phyloP scores from a whole-genome alignment of 1,140 invertebrate species.

The Neomicropteryx cornuta region DNA sequence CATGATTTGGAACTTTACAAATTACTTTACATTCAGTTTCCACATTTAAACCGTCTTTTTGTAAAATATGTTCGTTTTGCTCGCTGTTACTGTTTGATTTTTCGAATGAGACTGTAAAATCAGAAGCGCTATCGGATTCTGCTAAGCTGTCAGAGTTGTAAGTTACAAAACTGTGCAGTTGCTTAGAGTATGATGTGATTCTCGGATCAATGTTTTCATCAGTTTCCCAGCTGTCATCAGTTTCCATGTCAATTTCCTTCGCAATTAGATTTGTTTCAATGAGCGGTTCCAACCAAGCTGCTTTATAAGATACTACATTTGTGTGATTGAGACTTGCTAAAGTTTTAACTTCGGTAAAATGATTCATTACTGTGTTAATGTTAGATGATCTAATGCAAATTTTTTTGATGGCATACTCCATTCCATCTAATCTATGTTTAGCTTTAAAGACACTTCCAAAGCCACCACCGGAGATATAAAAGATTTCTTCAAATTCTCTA shows the following conservation, averaged over 20 bases:
- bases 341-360: constrained; percentile 67
- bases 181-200: constrained; percentile 23
- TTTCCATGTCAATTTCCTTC: constrained; percentile 28
- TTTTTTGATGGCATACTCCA: constrained; percentile 74
- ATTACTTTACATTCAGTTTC: too few species aligned
- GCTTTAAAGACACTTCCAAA: constrained; percentile 53
- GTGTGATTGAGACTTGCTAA: constrained; percentile 66
- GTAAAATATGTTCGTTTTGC: constrained; percentile 16
- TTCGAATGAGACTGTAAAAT: constrained; percentile 30
- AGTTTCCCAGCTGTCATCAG: constrained; percentile 21
- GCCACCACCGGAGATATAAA: constrained; percentile 61
- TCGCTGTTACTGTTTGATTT: constrained; percentile 26
- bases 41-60: too few species aligned
- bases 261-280: constrained; percentile 28
- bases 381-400: constrained; percentile 53
- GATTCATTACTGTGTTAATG: constrained; percentile 44
- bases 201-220: constrained; percentile 18
- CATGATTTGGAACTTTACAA: constrained; percentile 17
- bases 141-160: constrained; percentile 31
- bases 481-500: constrained; percentile 64
- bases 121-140: constrained; percentile 24
- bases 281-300: constrained; percentile 66
- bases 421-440: constrained; percentile 59
- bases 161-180: constrained; percentile 31
- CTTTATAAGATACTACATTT: constrained; percentile 76